phyloP scores from a whole-genome alignment of 2,888 invertebrate species.

The Tridacna crocea region DNA sequence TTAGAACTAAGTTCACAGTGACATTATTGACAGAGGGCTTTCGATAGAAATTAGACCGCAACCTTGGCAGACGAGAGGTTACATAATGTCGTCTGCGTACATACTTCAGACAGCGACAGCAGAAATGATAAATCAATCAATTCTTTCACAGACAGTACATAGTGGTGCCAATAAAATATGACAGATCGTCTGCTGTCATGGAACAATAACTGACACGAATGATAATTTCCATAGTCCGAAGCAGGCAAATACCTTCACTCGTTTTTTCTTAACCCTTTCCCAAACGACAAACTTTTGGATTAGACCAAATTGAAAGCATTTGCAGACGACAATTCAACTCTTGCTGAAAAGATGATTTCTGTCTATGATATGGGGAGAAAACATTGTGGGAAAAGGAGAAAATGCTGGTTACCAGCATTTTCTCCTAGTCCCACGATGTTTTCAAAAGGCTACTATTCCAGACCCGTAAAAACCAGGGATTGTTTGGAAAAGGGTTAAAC shows the following conservation, averaged over 20 bases:
- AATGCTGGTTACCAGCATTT: not conserved
- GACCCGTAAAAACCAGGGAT: too few relatives aligned
- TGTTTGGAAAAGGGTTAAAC: too few relatives aligned
- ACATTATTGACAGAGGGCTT: too few relatives aligned
- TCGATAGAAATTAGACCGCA: too few relatives aligned
- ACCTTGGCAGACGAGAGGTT: constrained; percentile 11
- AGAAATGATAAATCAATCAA: not conserved
- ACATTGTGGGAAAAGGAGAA: not conserved
- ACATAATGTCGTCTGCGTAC: constrained; percentile 15
- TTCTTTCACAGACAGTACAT: not conserved
- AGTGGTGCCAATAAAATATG: not conserved
- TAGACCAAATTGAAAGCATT: too few relatives aligned
- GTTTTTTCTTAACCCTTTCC: not conserved
- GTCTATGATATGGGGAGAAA: not conserved
- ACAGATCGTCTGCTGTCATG: not conserved
- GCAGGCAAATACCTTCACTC: not conserved
- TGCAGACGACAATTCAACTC: too few relatives aligned
- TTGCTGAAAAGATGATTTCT: too few relatives aligned
- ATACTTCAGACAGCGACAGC: not conserved
- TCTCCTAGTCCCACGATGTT: too few relatives aligned
- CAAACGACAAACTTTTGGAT: too few relatives aligned
- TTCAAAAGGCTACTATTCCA: too few relatives aligned
- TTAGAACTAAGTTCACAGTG: too few relatives aligned
- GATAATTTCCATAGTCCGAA: not conserved
- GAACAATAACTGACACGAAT: not conserved